Conservation (phyloP, 2,797 vertebrate genomes). For the Crax fasciolata region DNA sequence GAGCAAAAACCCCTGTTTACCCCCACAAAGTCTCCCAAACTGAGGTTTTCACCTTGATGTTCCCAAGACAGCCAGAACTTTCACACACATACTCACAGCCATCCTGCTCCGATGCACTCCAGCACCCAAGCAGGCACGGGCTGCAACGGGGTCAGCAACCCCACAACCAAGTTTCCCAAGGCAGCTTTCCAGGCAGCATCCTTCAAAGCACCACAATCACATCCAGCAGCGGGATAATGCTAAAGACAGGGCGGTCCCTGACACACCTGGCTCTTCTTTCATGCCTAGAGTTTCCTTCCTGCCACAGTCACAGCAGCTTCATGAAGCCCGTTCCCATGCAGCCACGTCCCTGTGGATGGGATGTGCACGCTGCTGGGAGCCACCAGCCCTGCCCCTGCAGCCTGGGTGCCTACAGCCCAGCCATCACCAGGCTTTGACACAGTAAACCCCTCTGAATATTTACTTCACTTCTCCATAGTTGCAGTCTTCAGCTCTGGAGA, state of each 20-base stretch:
- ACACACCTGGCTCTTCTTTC: background rate
- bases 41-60: background rate
- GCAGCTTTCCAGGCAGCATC: background rate
- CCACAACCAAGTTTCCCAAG: background rate
- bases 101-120: rapidly evolving
- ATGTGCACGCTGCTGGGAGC: rapidly evolving
- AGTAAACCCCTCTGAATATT: background rate
- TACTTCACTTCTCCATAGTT: background rate
- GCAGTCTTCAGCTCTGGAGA: background rate
- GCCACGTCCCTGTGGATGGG: rapidly evolving
- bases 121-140: background rate
- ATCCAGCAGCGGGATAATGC: background rate
- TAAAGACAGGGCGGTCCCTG: background rate
- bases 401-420: background rate
- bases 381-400: rapidly evolving
- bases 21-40: background rate
- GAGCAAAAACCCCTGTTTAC: background rate
- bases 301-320: background rate
- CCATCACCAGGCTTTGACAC: background rate
- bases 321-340: rapidly evolving
- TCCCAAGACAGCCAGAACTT: background rate
- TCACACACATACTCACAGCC: background rate
- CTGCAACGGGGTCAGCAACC: background rate
- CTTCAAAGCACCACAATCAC: background rate
- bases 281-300: background rate